phyloP scores from a whole-genome alignment of 2,113 vertebrate genomes.

The Aegithalos caudatus region DNA sequence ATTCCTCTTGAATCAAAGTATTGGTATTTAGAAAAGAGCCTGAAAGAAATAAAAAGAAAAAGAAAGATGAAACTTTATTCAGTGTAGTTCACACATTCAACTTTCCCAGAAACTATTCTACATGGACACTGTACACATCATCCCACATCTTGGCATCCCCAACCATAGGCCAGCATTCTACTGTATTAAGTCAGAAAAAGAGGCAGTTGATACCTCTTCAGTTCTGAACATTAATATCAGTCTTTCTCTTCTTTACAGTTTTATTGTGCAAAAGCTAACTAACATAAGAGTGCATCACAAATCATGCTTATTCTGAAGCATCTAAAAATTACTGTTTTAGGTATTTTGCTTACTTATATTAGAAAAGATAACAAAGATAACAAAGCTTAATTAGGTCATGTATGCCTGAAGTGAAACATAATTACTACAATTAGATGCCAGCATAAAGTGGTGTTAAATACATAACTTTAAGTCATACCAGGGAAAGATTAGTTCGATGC shows the following conservation, averaged over 20 bases:
- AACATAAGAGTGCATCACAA: background rate
- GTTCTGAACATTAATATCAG: background rate
- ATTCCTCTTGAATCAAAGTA: conserved; percentile 97
- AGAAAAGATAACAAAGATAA: background rate
- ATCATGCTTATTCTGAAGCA: background rate
- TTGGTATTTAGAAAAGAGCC: conserved; percentile 89
- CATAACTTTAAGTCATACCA: background rate
- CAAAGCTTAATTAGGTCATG: background rate
- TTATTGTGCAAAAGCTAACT: background rate
- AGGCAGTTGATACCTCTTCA: background rate
- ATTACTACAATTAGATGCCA: background rate
- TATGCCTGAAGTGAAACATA: background rate
- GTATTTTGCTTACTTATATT: background rate
- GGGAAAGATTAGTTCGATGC: background rate
- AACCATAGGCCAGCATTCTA: background rate
- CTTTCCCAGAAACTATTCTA: background rate
- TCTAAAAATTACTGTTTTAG: background rate
- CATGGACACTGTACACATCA: background rate
- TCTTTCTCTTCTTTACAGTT: background rate
- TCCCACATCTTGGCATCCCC: background rate
- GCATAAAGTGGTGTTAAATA: background rate
- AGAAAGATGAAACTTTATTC: background rate
- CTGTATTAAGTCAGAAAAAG: background rate
- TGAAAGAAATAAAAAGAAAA: conserved; percentile 54
- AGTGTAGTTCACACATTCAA: background rate